Evolutionary conservation across 1,140 invertebrate genomes (phyloP), one percentile per base, ranked within the genome.

Genomic region (Monochamus saltuarius): DNA sequence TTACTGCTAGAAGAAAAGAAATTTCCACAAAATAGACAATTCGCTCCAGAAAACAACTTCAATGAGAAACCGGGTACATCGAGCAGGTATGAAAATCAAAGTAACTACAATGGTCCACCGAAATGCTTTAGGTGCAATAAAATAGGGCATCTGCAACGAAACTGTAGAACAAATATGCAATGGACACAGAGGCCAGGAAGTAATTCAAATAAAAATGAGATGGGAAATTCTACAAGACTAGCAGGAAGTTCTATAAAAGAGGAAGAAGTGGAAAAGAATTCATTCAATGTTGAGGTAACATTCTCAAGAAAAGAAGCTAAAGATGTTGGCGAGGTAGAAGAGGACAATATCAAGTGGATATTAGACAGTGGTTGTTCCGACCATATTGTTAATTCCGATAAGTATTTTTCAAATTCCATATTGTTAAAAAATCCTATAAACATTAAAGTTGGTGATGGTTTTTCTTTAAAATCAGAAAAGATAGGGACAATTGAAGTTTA

Each of bases 301-400:
- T 14, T 19, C 9, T 7, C 17, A 14, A 43, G 8, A 11, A n/a
- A 0, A 16, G 13, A 43, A 17, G 8, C 13, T 6, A 0, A 55
- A 16, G 22, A 16, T 14, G 51, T 16, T n/a, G 8, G 29, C 0
- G 52, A 55, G 13, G 37, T 13, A 40, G n/a, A 37, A 1, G n/a
- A 38, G 11, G 37, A 11, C 17, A 16, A 29, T 17, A 55, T 55
- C 4, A 14, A 17, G 42, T 75, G 71, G 73, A 29, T 77, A 10
- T 61, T 75, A 57, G 72, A 75, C 62, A 72, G 72, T 70, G 71
- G 73, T 0, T 75, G 73, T 64, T 71, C 73, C 0, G 74, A 75
- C 22, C 73, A 77, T 51, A 70, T 77, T 22, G 61, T 75, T 36
- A 75, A 75, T 39, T 61, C 62, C 60, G 67, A 75, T 59, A 58